Conservation (phyloP, 2,888 invertebrate genomes). For the Aricia artaxerxes region DNA sequence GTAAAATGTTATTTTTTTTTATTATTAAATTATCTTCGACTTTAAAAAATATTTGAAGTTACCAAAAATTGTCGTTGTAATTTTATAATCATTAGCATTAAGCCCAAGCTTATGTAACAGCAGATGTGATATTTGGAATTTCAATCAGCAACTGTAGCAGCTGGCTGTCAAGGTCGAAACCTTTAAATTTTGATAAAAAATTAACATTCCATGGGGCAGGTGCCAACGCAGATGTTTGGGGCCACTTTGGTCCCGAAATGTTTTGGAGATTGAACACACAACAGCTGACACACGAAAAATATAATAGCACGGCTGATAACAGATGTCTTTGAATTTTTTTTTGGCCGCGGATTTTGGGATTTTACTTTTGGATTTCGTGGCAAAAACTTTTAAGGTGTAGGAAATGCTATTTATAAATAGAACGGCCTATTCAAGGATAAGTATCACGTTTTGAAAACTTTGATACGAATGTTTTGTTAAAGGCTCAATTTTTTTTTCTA, state of each 20-base stretch:
- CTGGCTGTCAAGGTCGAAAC: constrained; percentile 25
- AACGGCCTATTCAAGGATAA: background rate
- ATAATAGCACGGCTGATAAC: constrained; percentile 52
- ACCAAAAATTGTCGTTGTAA: background rate
- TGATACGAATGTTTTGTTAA: too few species aligned
- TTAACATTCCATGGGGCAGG: constrained; percentile 63
- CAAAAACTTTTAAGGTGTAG: background rate
- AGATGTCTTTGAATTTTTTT: constrained; percentile 16
- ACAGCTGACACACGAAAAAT: constrained; percentile 66
- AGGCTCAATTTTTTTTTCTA: too few species aligned
- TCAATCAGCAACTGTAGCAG: constrained; percentile 35
- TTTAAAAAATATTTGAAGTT: background rate
- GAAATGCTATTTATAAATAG: background rate
- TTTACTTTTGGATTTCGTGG: background rate
- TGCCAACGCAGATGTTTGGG: constrained; percentile 68
- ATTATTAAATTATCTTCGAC: background rate
- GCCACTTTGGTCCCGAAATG: constrained; percentile 55
- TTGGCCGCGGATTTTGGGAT: background rate
- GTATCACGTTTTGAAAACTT: background rate
- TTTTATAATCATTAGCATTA: background rate
- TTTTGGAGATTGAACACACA: constrained; percentile 61
- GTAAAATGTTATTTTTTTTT: background rate
- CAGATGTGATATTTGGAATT: constrained; percentile 23
- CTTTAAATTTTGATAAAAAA: constrained; percentile 39
- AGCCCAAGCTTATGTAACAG: background rate